Percentiles rank a stretch among this genome's conserved stretches.
These are phyloP conservation scores for Huso huso DNA, from an alignment of 2,797 vertebrate genomes.

Conservation along the genomic window DNA sequence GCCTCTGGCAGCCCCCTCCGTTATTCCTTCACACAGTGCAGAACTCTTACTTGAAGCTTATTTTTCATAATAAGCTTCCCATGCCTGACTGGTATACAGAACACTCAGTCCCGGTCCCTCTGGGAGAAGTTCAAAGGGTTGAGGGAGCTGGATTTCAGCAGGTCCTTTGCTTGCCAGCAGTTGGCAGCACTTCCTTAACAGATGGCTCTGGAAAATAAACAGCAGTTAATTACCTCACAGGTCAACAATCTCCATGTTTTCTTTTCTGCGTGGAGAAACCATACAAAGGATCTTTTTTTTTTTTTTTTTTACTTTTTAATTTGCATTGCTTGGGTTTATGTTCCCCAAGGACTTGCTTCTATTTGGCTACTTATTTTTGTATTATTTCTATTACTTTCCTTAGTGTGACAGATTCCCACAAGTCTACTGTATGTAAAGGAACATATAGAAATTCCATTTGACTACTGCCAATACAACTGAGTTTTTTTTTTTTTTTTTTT, in stretches of 20 bases:
- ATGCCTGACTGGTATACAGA: slow-evolving; percentile 1
- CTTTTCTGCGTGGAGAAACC: not conserved
- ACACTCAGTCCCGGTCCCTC: slow-evolving; percentile 3
- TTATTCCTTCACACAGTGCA: slow-evolving; percentile 2
- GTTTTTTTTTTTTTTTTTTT: too few relatives aligned
- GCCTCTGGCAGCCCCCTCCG: not conserved
- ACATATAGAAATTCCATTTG: too few relatives aligned
- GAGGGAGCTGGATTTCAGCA: not conserved
- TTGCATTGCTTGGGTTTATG: slow-evolving; percentile 34
- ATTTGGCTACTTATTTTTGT: slow-evolving; percentile 21
- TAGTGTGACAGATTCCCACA: too few relatives aligned
- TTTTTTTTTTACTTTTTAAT: slow-evolving; percentile 38
- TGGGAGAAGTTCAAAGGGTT: slow-evolving; percentile 7
- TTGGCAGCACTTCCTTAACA: slow-evolving; percentile 16
- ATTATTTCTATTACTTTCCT: not conserved
- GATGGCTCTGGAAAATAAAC: slow-evolving; percentile 8
- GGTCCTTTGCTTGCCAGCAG: not conserved
- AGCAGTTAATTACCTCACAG: slow-evolving; percentile 11
- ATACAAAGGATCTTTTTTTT: not conserved
- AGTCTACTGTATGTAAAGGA: too few relatives aligned
- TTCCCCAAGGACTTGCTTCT: slow-evolving; percentile 35
- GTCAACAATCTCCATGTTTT: not conserved
- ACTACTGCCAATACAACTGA: too few relatives aligned
- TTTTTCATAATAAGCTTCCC: slow-evolving; percentile 9
- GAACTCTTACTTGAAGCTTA: slow-evolving; percentile 10